A percentile compares a stretch with the other conserved stretches of the same genome.
Conservation (phyloP, 2,888 invertebrate species). For the Laothoe populi region DNA sequence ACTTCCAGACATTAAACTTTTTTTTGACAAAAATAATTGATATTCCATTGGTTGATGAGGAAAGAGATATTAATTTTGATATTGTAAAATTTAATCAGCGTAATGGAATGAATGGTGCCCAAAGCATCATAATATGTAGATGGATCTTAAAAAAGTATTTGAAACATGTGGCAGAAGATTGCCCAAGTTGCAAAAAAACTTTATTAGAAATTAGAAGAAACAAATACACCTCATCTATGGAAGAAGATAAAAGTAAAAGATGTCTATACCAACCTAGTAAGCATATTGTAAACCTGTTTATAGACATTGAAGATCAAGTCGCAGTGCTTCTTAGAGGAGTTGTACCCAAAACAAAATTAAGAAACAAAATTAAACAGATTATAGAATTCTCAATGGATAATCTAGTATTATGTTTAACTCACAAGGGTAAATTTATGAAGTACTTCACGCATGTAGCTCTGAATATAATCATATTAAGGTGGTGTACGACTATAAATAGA, state of each 20-base stretch:
- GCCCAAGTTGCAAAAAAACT: neutral
- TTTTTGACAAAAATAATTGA: neutral
- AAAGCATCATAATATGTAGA: neutral
- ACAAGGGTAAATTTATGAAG: neutral
- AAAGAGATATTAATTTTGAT: slow-evolving; percentile 3
- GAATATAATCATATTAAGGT: neutral
- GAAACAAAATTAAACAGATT: neutral
- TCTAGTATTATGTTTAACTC: neutral
- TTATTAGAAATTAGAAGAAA: neutral
- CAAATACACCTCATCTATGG: neutral
- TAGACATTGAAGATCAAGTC: neutral
- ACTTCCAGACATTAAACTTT: neutral
- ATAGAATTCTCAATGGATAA: neutral
- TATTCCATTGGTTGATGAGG: slow-evolving; percentile 1
- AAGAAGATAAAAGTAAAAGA: neutral
- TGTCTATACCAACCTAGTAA: neutral
- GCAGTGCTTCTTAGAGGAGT: neutral
- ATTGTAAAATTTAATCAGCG: neutral
- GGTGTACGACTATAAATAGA: neutral
- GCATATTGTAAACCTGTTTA: neutral
- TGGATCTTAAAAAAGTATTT: neutral
- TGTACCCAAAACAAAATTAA: neutral
- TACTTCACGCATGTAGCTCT: neutral
- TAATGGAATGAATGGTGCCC: neutral
- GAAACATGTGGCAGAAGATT: neutral